Evolutionary conservation across 2,888 invertebrate genomes (phyloP).

Genomic region (Lithophane ornitopus): DNA sequence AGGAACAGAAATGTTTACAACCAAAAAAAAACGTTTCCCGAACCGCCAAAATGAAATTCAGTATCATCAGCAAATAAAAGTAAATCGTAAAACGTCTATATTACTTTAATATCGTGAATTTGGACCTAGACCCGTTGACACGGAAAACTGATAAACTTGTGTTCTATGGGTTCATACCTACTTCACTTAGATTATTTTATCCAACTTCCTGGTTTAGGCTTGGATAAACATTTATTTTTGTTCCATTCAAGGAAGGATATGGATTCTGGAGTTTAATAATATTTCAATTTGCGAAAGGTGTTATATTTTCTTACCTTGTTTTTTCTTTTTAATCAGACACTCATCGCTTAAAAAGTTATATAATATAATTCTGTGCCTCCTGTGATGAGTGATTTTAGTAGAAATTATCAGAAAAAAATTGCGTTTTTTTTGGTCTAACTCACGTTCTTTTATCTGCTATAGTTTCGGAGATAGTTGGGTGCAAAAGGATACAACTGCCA

Average conservation of each 20-base stretch:
- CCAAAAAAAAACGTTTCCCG: conserved; percentile 23
- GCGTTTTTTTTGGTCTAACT: no score
- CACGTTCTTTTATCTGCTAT: no score
- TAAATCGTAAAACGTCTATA: conserved; percentile 57
- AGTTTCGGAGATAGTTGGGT: no score
- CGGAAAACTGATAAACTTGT: conserved; percentile 62
- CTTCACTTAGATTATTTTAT: conserved; percentile 41
- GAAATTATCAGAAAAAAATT: no score
- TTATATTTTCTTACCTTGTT: not conserved
- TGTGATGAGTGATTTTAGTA: no score
- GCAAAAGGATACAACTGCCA: no score
- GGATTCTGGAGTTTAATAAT: conserved; percentile 1
- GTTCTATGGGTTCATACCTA: conserved; percentile 42
- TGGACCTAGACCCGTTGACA: conserved; percentile 58
- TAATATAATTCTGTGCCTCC: no score
- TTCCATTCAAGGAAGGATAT: conserved; percentile 20
- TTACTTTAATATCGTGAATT: conserved; percentile 59
- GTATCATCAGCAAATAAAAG: conserved; percentile 53
- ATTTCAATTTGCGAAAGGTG: not conserved
- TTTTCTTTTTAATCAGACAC: conserved; percentile 10
- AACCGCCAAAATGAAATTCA: conserved; percentile 41
- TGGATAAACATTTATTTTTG: conserved; percentile 52
- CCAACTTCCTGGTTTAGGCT: conserved; percentile 28
- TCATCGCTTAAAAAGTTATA: no score
- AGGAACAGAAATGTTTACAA: not conserved